phyloP scores from a whole-genome alignment of 2,888 invertebrate species.

The Proisotoma minuta region DNA sequence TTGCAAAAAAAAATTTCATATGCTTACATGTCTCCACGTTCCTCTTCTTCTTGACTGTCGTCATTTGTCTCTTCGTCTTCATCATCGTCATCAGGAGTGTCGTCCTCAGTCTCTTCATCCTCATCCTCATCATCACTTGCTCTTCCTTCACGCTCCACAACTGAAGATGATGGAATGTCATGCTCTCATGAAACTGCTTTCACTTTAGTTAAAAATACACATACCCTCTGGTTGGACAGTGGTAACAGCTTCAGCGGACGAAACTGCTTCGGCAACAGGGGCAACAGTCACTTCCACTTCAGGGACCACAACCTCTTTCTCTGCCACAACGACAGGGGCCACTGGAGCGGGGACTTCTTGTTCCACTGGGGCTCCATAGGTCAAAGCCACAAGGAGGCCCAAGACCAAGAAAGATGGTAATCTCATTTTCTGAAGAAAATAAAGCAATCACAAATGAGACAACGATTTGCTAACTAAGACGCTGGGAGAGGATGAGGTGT shows the following conservation, averaged over 20 bases:
- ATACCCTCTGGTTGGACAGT: conserved; percentile 10
- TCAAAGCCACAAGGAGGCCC: conserved; percentile 37
- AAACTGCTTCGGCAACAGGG: conserved; percentile 19
- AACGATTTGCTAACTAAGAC: neutral
- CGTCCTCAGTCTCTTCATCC: conserved; percentile 40
- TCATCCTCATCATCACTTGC: conserved; percentile 37
- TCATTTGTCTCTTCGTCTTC: conserved; percentile 44
- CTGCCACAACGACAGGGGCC: conserved; percentile 14
- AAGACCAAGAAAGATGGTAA: conserved; percentile 41
- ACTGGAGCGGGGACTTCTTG: conserved; percentile 15
- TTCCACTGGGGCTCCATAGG: conserved; percentile 42
- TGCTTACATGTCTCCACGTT: conserved; percentile 9
- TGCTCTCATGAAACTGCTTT: no score
- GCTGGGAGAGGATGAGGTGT: neutral
- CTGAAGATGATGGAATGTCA: conserved; percentile 8
- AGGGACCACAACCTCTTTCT: conserved; percentile 2
- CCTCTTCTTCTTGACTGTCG: conserved; percentile 33
- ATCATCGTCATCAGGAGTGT: conserved; percentile 44
- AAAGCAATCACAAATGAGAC: neutral
- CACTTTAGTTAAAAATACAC: neutral
- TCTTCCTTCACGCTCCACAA: conserved; percentile 30
- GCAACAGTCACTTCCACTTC: conserved; percentile 17
- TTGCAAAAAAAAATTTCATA: neutral
- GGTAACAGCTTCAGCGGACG: neutral
- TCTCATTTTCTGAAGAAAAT: conserved; percentile 34